Evolutionary conservation across 1,140 invertebrate species (phyloP), one percentile per base, ranked within the genome.

Genomic region (Telenomus remus): DNA sequence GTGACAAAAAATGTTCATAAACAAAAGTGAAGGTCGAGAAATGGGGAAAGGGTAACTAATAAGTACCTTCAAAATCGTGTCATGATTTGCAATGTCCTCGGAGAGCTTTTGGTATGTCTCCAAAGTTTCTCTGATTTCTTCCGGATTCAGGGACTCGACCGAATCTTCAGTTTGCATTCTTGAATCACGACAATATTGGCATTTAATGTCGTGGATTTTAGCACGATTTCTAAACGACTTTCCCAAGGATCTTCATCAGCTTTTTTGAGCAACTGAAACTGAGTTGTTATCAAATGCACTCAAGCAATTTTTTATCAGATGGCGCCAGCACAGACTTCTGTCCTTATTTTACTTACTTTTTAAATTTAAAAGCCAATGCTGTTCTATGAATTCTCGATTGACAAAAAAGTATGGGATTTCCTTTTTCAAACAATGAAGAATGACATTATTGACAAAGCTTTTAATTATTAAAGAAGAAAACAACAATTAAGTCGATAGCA

Each of bases 1-100:
- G n/a, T n/a, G 53, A 14, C 55, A 56, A 50, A 27, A 27, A 27
- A 27, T 27, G 19, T 27, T 27, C 2, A 27, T 27, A 27, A 27
- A 27, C 19, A 27, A 1, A 3, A 6, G 19, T 27, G 6, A 27
- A 27, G 19, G 19, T 27, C 19, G 6, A 27, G 6, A 27, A 6
- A 6, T n/a, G n/a, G n/a, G n/a, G n/a, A n/a, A n/a, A n/a, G n/a
- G n/a, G n/a, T n/a, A n/a, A n/a, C n/a, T n/a, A n/a, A n/a, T n/a
- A n/a, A n/a, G n/a, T 79, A 89, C 87, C 79, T 89, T 89, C 44
- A 89, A 80, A 60, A 89, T 89, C 4, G 87, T 89, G 70, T 89
- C 87, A 78, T 89, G 87, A 33, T 89, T 89, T 11, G 77, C 70
- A 43, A 87, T 73, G 71, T 89, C 86, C 39, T 82, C 72, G 0